A percentile compares a stretch with the other conserved stretches of the same genome.
Evolutionary conservation across 2,797 vertebrate genomes (phyloP).

Genomic region (Clamator glandarius): DNA sequence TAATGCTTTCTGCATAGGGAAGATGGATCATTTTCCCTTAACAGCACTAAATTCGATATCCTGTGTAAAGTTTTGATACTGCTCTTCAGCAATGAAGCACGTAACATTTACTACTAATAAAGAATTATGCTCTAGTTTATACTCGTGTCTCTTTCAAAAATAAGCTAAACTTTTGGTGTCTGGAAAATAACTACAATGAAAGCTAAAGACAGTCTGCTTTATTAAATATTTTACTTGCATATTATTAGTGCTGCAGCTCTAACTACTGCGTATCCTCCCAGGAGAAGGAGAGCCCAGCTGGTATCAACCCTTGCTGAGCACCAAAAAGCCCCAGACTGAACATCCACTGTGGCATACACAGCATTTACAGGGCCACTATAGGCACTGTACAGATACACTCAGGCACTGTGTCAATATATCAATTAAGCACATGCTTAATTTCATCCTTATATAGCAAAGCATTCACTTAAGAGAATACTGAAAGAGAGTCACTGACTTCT

Average conservation of each 20-base stretch:
- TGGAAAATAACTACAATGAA: background rate
- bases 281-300: background rate
- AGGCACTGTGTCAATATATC: background rate
- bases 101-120: background rate
- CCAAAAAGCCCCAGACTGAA: background rate
- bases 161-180: background rate
- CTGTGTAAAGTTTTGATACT: background rate
- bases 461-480: background rate
- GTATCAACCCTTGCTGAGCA: background rate
- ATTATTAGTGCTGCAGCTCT: background rate
- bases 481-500: background rate
- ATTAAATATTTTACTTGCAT: background rate
- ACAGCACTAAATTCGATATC: background rate
- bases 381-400: background rate
- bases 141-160: background rate
- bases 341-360: background rate
- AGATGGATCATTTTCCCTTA: slow-evolving; percentile 29
- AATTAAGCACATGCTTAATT: background rate
- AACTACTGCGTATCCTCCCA: background rate
- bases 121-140: background rate
- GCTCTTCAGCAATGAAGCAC: background rate
- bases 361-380: background rate
- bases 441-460: background rate
- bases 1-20: slow-evolving; percentile 30
- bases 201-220: background rate